Base-by-base conservation (phyloP, 2,888 invertebrate genomes). In the Stenotaenia linearis region DNA sequence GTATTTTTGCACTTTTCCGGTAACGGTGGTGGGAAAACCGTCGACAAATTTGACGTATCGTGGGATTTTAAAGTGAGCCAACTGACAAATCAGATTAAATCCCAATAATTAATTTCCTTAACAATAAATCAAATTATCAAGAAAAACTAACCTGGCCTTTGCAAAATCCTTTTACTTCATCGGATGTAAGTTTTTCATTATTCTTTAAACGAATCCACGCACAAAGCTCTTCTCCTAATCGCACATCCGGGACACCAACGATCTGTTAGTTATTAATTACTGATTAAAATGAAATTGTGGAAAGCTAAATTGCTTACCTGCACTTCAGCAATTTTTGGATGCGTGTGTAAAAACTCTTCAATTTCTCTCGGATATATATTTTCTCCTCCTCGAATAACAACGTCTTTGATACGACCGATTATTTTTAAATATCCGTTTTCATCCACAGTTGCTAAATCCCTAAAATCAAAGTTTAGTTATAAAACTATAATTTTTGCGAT, bases 1-100 rank as follows among this genome's bases (percentile, higher is more conserved):
- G 82, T 87, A 91, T 85, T 95, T 95, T 85, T 93, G 92, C 81
- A 95, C 90, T 87, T 96, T 96, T 4, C 95, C 95, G 0, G 94
- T 93, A 0, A 89, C 88, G 0, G 96, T 96, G 84, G 92, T 91
- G 0, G 96, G 95, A 85, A 92, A 95, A 0, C 90, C 89, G 0
- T 91, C 89, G 0, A 91, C 88, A 82, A 92, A 89, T 82, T 89
- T 88, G 4, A 95, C 84, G 82, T 92, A 89, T 76, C 90, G 90
- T 0, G 96, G 96, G 74, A 96, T 90, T 86, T 96, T 96, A 86
- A 90, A 96, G 83, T 90, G 89, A 0, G 95, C 90, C 77, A 96
- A 89, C 88, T 90, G 85, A 5, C 85, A 84, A 78, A 23, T 75
- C 56, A 18, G 18, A 7, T 56, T 21, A 2, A 2, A 56, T n/a